Base-by-base conservation (phyloP, 2,888 invertebrate species). In the Sussaba pulchella region DNA sequence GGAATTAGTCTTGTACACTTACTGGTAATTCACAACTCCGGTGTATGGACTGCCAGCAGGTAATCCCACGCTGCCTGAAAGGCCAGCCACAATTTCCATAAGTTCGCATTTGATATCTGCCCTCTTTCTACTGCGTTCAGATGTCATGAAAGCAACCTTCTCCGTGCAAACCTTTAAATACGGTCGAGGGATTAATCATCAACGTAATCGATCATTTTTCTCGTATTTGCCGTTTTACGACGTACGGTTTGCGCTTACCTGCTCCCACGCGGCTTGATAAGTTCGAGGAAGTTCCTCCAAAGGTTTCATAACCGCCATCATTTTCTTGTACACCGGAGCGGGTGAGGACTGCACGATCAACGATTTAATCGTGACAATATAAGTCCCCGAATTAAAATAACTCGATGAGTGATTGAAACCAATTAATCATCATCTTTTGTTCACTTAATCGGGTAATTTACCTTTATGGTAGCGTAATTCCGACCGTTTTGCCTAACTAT, bases 81-180 rank as follows among this genome's bases (percentile, higher is more conserved):
- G 84, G 17, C 83, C 86, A 1, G 85, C 83, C 5, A 87, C 85
- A 4, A 90, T 85, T 57, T 59, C 64, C 0, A 74, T 77, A 4
- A 87, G 9, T 5, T 85, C 77, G 64, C 89, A 90, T 0, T 85
- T 84, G 17, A 87, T 26, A 8, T 70, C n/a, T 41, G 24, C 82
- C 1, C 84, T 24, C 0, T 66, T 8, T 80, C 82, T n/a, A 83
- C 64, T 0, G 76, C 83, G n/a, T 87, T n/a, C 86, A 12, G 83
- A 85, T 21, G 85, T 24, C 45, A 85, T 87, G 70, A 89, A 88
- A 1, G 85, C 89, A 0, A 88, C 84, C n/a, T 82, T 87, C 26
- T 81, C 82, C 9, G 67, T 14, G 66, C 89, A 90, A 5, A 89
- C 84, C 89, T 89, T 24, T 1, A 6, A 6, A 14, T n/a, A 31